Evolutionary conservation across 2,888 invertebrate genomes (phyloP).

Genomic region (Melinopterus prodromus): DNA sequence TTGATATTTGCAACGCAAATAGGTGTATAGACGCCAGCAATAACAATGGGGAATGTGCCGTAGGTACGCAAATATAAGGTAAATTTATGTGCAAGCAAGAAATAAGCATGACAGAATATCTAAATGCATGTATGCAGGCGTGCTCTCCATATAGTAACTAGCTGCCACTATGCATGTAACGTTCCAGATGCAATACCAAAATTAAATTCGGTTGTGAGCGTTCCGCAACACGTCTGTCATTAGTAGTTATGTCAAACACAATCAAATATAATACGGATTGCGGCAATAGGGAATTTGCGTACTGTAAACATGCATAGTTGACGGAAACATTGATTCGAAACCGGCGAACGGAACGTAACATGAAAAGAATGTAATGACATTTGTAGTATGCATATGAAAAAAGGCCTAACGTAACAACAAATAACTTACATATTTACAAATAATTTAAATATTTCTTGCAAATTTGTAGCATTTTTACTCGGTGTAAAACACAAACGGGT

Average conservation of each 20-base stretch:
- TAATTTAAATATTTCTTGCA: too few species aligned
- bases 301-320: not conserved
- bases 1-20: slow-evolving; percentile 4
- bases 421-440: too few species aligned
- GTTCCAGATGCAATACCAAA: not conserved
- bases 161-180: not conserved
- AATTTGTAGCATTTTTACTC: too few species aligned
- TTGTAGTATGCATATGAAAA: too few species aligned
- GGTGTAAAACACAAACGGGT: too few species aligned
- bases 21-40: not conserved
- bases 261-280: not conserved
- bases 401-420: too few species aligned
- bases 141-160: not conserved
- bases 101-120: not conserved
- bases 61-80: not conserved
- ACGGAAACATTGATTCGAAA: not conserved
- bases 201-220: not conserved
- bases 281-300: not conserved
- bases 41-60: not conserved
- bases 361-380: too few species aligned
- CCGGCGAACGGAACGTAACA: not conserved
- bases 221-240: slow-evolving; percentile 4
- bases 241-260: not conserved
- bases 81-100: not conserved
- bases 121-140: not conserved